phyloP scores from a whole-genome alignment of 2,113 vertebrate genomes.

The Silurus glanis region DNA sequence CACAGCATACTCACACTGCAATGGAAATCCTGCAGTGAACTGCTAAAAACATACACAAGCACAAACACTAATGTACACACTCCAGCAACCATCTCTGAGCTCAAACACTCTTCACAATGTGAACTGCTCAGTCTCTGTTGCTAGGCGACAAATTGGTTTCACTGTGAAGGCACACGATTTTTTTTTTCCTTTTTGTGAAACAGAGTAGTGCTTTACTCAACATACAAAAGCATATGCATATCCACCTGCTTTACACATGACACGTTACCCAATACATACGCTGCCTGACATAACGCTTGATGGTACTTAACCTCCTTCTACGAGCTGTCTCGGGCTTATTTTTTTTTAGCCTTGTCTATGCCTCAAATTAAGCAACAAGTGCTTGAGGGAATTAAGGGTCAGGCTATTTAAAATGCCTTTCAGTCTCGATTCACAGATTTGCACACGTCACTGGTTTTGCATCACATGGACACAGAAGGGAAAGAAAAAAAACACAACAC shows the following conservation, averaged over 20 bases:
- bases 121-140: slow-evolving; percentile 64
- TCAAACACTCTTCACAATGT: slow-evolving; percentile 47
- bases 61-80: slow-evolving; percentile 35
- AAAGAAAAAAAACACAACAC: slow-evolving; percentile 17
- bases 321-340: neutral
- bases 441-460: neutral
- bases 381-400: slow-evolving; percentile 4
- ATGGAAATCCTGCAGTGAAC: slow-evolving; percentile 4
- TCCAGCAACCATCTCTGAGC: slow-evolving; percentile 44
- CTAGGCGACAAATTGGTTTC: slow-evolving; percentile 72
- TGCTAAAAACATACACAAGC: slow-evolving; percentile 23
- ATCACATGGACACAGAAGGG: slow-evolving; percentile 13
- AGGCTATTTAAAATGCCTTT: slow-evolving; percentile 16
- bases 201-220: slow-evolving; percentile 21
- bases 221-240: slow-evolving; percentile 11
- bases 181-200: slow-evolving; percentile 33
- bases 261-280: neutral
- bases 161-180: slow-evolving; percentile 42
- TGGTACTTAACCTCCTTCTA: neutral
- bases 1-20: slow-evolving; percentile 7
- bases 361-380: slow-evolving; percentile 34
- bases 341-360: neutral
- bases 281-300: neutral
- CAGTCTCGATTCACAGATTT: slow-evolving; percentile 11
- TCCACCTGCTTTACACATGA: slow-evolving; percentile 2